phyloP scores from a whole-genome alignment of 2,797 vertebrate species.

The Champsocephalus esox region DNA sequence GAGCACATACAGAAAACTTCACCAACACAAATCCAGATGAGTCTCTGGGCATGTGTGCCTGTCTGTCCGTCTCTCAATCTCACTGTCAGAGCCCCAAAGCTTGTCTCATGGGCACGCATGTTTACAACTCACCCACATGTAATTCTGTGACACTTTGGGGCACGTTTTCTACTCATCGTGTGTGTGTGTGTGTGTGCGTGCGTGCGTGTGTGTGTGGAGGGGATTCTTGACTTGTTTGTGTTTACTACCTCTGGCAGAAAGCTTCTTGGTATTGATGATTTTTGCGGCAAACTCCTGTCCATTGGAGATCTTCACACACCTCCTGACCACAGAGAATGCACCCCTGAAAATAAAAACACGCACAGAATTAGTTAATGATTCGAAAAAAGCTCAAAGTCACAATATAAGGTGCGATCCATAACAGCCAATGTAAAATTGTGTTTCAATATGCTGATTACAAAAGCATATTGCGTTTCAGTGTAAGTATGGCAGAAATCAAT shows the following conservation, averaged over 20 bases:
- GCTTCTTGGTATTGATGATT: constrained; percentile 99
- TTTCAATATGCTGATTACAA: too few relatives aligned
- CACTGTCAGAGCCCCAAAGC: constrained; percentile 36
- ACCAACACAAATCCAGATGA: constrained; percentile 52
- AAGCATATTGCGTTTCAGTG: neutral
- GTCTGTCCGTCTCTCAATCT: constrained; percentile 12
- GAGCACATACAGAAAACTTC: constrained; percentile 9
- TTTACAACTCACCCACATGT: constrained; percentile 54
- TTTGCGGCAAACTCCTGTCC: constrained; percentile 98
- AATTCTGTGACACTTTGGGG: constrained; percentile 43
- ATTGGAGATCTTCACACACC: constrained; percentile 96
- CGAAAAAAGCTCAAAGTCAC: neutral
- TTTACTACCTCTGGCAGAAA: constrained; percentile 93
- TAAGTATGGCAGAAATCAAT: neutral
- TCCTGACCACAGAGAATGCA: constrained; percentile 96
- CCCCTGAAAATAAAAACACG: constrained; percentile 85
- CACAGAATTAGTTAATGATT: constrained; percentile 24
- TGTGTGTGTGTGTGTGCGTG: neutral
- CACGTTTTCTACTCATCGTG: constrained; percentile 25
- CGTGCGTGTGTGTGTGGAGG: neutral
- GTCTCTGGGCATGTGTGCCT: constrained; percentile 22
- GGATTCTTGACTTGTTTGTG: constrained; percentile 4
- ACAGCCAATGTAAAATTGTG: neutral
- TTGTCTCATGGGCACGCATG: constrained; percentile 45
- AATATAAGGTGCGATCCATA: neutral